These are phyloP conservation scores for Rhea pennata DNA, from an alignment of 2,113 vertebrate species.

Conservation along the genomic window DNA sequence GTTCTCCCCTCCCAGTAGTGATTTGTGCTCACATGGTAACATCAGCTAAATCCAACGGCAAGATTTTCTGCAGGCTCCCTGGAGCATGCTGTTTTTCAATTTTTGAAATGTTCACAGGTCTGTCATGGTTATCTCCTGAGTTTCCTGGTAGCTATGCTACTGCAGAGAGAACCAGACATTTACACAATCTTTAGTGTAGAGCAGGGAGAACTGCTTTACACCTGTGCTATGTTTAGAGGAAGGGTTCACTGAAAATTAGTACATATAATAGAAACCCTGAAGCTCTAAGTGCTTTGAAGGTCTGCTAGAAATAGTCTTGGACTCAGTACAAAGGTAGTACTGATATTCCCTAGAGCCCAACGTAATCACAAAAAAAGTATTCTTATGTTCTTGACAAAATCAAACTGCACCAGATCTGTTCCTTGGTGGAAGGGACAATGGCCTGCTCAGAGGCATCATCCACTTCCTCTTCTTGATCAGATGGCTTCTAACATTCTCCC, in stretches of 20 bases:
- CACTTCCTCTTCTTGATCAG: not conserved
- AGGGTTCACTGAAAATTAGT: conserved; percentile 23
- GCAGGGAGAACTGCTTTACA: not conserved
- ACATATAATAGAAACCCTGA: not conserved
- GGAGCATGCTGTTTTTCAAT: not conserved
- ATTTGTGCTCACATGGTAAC: conserved; percentile 51
- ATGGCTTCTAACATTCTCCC: not conserved
- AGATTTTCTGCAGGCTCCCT: conserved; percentile 37
- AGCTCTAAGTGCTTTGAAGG: not conserved
- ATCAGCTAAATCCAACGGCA: conserved; percentile 18
- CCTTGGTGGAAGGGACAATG: not conserved
- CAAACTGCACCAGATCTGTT: not conserved
- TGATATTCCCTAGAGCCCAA: not conserved
- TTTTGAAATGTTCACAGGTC: conserved; percentile 22
- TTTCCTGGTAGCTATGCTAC: not conserved
- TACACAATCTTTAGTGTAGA: not conserved
- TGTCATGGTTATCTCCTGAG: not conserved
- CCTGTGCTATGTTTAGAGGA: conserved; percentile 24
- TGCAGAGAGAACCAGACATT: not conserved
- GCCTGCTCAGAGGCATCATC: not conserved
- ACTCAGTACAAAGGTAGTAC: not conserved
- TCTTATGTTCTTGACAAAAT: not conserved
- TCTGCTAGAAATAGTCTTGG: not conserved
- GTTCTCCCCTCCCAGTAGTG: not conserved
- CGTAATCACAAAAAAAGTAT: not conserved